Percentiles rank a stretch among this genome's conserved stretches.
These are phyloP conservation scores for Drosophila kohkoa DNA, from an alignment of 1,140 invertebrate genomes.

Conservation along the genomic window DNA sequence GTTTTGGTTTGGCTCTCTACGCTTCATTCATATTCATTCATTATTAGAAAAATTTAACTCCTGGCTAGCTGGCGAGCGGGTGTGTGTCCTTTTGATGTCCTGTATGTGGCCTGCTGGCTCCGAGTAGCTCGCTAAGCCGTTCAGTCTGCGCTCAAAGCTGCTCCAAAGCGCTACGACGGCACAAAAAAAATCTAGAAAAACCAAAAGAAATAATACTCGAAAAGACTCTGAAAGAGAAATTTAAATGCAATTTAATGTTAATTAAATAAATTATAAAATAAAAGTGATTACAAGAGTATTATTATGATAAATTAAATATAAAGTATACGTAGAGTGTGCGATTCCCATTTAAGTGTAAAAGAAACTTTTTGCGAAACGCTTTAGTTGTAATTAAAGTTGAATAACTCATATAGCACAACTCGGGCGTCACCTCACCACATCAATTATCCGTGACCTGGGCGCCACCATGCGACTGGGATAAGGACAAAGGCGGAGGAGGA, in stretches of 20 bases:
- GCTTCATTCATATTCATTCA: slow-evolving; percentile 83
- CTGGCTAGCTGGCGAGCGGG: slow-evolving; percentile 18
- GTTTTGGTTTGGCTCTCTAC: slow-evolving; percentile 38
- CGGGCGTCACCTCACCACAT: slow-evolving; percentile 78
- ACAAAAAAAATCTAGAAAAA: slow-evolving; percentile 25
- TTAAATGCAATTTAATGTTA: background rate
- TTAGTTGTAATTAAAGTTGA: slow-evolving; percentile 28
- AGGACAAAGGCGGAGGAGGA: slow-evolving; percentile 29
- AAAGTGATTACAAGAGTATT: slow-evolving; percentile 22
- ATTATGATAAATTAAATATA: background rate
- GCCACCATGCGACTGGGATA: slow-evolving; percentile 73
- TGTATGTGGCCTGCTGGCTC: slow-evolving; percentile 47
- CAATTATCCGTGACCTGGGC: slow-evolving; percentile 84
- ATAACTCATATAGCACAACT: slow-evolving; percentile 70
- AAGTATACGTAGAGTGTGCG: slow-evolving; percentile 7
- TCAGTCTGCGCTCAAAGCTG: slow-evolving; percentile 76
- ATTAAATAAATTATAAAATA: background rate
- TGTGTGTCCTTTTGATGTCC: slow-evolving; percentile 67
- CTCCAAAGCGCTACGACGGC: slow-evolving; percentile 67
- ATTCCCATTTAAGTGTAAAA: background rate
- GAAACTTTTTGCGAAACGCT: background rate
- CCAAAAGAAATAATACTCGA: slow-evolving; percentile 8
- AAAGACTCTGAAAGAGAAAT: too few relatives aligned
- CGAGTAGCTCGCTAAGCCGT: slow-evolving; percentile 66
- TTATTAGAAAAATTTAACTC: slow-evolving; percentile 81